phyloP scores from a whole-genome alignment of 2,888 invertebrate genomes.

The Stenotaenia linearis region DNA sequence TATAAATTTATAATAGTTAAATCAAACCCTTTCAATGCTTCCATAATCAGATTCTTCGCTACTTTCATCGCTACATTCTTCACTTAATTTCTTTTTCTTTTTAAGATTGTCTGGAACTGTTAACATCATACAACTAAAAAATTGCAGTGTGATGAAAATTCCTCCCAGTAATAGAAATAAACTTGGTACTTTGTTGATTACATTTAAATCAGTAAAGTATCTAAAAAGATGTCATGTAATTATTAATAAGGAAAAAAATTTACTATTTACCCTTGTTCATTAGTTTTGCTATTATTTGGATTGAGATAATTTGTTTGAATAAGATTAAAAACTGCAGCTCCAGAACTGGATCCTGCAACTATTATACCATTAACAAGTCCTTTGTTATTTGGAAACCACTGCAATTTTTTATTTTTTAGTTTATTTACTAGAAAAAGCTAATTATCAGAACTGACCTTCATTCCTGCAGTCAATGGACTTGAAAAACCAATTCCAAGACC shows the following conservation, averaged over 20 bases:
- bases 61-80: too few species aligned
- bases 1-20: too few species aligned
- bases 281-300: slow-evolving; percentile 42
- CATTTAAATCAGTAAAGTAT: slow-evolving; percentile 41
- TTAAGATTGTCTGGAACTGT: slow-evolving; percentile 35
- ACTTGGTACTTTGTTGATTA: slow-evolving; percentile 43
- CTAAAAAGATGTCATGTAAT: slow-evolving; percentile 37
- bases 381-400: slow-evolving; percentile 47
- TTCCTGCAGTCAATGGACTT: slow-evolving; percentile 44
- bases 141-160: slow-evolving; percentile 43
- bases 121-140: slow-evolving; percentile 42
- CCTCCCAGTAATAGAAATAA: slow-evolving; percentile 44
- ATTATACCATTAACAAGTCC: slow-evolving; percentile 46
- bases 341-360: slow-evolving; percentile 47
- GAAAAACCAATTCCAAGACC: slow-evolving; percentile 45
- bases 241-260: neutral
- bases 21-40: too few species aligned
- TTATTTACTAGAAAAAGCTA: too few species aligned
- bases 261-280: slow-evolving; percentile 31
- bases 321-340: slow-evolving; percentile 46
- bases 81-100: too few species aligned
- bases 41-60: too few species aligned
- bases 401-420: too few species aligned
- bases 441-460: slow-evolving; percentile 42
- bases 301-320: slow-evolving; percentile 47